Percentiles rank a stretch among this genome's conserved stretches.
These are phyloP conservation scores for Hystrix brachyura DNA, from an alignment of 2,113 vertebrate genomes.

Conservation along the genomic window DNA sequence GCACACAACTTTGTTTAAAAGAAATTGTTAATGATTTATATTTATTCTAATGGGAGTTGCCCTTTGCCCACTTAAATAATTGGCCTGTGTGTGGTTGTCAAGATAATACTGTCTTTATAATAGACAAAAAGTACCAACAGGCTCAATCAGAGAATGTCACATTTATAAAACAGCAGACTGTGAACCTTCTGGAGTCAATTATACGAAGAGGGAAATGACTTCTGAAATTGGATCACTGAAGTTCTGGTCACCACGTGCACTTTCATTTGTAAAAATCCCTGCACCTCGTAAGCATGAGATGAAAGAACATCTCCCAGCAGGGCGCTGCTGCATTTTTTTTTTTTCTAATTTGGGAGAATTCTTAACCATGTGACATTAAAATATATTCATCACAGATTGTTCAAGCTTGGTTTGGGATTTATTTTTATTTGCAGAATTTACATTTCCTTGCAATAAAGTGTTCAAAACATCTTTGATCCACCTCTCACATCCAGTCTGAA, in stretches of 20 bases:
- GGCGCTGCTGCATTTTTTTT: neutral
- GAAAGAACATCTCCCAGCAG: neutral
- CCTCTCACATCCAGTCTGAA: too few relatives aligned
- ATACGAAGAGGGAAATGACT: neutral
- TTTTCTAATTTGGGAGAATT: neutral
- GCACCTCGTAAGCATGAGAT: neutral
- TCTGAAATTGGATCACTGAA: neutral
- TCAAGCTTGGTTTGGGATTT: neutral
- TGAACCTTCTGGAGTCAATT: neutral
- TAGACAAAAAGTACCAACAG: neutral
- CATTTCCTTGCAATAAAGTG: neutral
- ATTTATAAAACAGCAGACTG: neutral
- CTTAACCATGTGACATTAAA: neutral
- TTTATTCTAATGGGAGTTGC: neutral
- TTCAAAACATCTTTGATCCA: neutral
- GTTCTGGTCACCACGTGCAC: neutral
- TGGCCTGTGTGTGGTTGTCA: neutral
- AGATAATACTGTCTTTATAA: neutral
- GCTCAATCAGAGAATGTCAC: neutral
- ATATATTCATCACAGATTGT: neutral
- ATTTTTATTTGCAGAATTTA: neutral
- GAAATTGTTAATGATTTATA: neutral
- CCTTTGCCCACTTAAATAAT: neutral
- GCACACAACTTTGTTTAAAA: neutral
- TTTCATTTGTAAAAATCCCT: neutral